Evolutionary conservation across 2,888 invertebrate species (phyloP), one percentile per base, ranked within the genome.

Genomic region (Byasa hedistus): DNA sequence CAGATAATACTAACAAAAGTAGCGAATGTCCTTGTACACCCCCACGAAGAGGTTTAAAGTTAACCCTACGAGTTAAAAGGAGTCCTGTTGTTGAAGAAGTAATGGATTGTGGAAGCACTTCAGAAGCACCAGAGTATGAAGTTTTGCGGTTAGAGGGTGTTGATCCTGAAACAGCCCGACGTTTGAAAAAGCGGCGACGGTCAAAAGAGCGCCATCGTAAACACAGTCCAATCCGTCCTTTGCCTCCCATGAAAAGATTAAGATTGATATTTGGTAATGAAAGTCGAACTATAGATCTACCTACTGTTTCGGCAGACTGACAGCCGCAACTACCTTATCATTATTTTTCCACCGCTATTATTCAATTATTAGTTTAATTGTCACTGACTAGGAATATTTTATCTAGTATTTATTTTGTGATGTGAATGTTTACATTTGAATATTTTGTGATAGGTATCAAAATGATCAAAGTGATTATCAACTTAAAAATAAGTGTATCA

Each of bases 181-280:
- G 93, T 63, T 83, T 92, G 65, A 93, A 94, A 76, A 93, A 91
- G 84, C 92, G 89, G 72, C 92, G 92, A 61, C 84, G 89, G 59
- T 90, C 89, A 73, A 94, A 82, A 77, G 87, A 87, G 73, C 85
- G 87, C 66, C 87, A 87, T 71, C 91, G 91, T 70, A 91, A 91
- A 72, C 92, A 93, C 75, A 92, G 91, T 74, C 90, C 90, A 70
- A 84, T 91, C 80, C 89, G 89, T 83, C 93, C 93, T 73, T 93
- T 94, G 78, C 95, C 95, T 71, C 94, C 95, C 61, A 95, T 96
- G 94, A 98, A 97, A 89, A 94, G 97, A 79, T 92, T 98, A 83
- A 94, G 96, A 80, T 92, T 98, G 79, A 97, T 96, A 79, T 96
- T 97, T 79, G 97, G 97, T 75, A 96, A 97, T 84, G 97, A 97